Evolutionary conservation across 2,113 vertebrate genomes (phyloP).

Genomic region (Pteruthius melanotis): DNA sequence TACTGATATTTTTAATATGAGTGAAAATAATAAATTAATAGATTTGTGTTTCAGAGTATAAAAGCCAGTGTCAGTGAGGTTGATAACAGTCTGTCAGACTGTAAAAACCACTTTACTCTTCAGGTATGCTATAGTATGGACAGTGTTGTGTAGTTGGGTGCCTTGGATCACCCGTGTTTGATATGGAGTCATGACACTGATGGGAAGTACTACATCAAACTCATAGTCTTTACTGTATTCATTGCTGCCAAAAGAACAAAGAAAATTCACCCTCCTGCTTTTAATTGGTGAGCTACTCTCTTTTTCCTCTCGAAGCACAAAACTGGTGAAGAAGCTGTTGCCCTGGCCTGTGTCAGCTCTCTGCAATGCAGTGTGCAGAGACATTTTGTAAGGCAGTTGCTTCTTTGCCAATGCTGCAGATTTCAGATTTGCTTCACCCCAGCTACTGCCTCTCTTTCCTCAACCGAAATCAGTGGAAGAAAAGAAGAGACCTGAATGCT

Average conservation of each 20-base stretch:
- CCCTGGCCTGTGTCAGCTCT: not conserved
- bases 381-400: not conserved
- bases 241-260: not conserved
- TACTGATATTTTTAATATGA: not conserved
- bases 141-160: not conserved
- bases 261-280: not conserved
- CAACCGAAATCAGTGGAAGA: not conserved
- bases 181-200: not conserved
- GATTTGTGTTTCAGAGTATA: not conserved
- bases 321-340: not conserved
- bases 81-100: not conserved
- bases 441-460: not conserved
- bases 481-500: not conserved
- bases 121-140: not conserved
- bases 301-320: not conserved
- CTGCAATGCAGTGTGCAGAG: not conserved
- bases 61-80: not conserved
- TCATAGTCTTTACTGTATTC: not conserved
- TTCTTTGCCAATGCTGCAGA: not conserved
- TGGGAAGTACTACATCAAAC: not conserved
- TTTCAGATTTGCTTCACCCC: not conserved
- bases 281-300: not conserved
- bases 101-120: not conserved
- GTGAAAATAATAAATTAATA: not conserved
- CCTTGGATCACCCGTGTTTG: not conserved